These are phyloP conservation scores for Microchrysa polita DNA, from an alignment of 2,888 invertebrate genomes.

Conservation along the genomic window DNA sequence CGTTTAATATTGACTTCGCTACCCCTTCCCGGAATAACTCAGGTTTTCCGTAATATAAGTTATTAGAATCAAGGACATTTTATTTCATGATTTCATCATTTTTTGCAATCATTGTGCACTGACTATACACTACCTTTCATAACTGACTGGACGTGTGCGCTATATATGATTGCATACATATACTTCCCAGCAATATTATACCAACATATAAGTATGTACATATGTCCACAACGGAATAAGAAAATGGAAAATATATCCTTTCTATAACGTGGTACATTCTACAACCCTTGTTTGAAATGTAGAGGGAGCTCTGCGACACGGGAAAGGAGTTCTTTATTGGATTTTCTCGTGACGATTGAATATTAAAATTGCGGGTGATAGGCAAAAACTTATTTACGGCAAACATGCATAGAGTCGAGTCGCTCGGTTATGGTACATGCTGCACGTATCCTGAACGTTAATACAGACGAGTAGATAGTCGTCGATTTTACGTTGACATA, in stretches of 20 bases:
- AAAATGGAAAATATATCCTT: not conserved
- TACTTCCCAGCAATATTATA: not conserved
- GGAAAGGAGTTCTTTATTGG: constrained; percentile 49
- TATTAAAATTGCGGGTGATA: constrained; percentile 50
- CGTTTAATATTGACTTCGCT: too few relatives aligned
- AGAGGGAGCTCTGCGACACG: constrained; percentile 32
- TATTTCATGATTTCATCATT: too few relatives aligned
- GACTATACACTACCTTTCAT: too few relatives aligned
- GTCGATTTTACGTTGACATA: too few relatives aligned
- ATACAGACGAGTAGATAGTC: too few relatives aligned
- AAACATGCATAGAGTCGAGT: not conserved
- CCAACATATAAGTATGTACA: not conserved
- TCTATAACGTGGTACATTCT: not conserved
- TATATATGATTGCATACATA: not conserved
- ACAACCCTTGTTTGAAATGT: not conserved
- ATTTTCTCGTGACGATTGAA: constrained; percentile 50
- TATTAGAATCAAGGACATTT: too few relatives aligned
- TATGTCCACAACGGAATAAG: not conserved
- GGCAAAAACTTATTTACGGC: constrained; percentile 49
- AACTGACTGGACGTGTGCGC: too few relatives aligned
- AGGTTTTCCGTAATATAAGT: too few relatives aligned
- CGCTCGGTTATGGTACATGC: too few relatives aligned
- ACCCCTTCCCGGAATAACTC: too few relatives aligned
- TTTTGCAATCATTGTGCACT: too few relatives aligned
- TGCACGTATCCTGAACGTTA: too few relatives aligned